A percentile compares a stretch with the other conserved stretches of the same genome.
Conservation (phyloP, 2,888 invertebrate genomes). For the Troides aeacus region DNA sequence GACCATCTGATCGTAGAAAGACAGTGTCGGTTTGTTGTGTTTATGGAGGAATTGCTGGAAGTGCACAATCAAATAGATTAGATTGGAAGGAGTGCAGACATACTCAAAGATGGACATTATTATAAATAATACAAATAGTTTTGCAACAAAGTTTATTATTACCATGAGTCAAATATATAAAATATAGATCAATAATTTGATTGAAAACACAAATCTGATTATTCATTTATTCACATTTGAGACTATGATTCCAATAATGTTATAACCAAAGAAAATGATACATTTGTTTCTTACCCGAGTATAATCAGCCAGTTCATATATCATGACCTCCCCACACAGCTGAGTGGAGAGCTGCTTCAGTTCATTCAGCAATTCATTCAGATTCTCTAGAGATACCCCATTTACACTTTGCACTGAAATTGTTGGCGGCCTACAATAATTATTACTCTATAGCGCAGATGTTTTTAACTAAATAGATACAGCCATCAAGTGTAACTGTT, state of each 20-base stretch:
- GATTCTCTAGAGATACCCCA: constrained; percentile 87
- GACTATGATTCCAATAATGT: too few species aligned
- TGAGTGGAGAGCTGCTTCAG: constrained; percentile 79
- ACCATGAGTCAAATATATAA: too few species aligned
- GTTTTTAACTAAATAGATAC: too few species aligned
- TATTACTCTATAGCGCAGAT: not conserved
- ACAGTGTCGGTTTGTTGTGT: constrained; percentile 90
- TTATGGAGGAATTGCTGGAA: constrained; percentile 86
- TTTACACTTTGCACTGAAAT: constrained; percentile 86
- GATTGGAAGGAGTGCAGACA: too few species aligned
- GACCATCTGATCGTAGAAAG: constrained; percentile 96
- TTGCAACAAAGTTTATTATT: too few species aligned
- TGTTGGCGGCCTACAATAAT: constrained; percentile 81
- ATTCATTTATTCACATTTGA: too few species aligned
- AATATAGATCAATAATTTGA: too few species aligned
- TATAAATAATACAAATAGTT: too few species aligned
- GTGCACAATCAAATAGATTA: not conserved
- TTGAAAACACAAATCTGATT: too few species aligned
- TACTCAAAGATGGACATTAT: too few species aligned
- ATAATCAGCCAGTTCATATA: constrained; percentile 89
- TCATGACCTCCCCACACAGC: constrained; percentile 90
- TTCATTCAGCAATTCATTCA: constrained; percentile 81
- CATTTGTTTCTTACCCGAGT: constrained; percentile 77
- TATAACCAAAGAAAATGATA: not conserved
- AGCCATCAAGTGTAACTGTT: not conserved